Conservation (phyloP, 2,113 vertebrate species). For the Pseudonaja textilis region DNA sequence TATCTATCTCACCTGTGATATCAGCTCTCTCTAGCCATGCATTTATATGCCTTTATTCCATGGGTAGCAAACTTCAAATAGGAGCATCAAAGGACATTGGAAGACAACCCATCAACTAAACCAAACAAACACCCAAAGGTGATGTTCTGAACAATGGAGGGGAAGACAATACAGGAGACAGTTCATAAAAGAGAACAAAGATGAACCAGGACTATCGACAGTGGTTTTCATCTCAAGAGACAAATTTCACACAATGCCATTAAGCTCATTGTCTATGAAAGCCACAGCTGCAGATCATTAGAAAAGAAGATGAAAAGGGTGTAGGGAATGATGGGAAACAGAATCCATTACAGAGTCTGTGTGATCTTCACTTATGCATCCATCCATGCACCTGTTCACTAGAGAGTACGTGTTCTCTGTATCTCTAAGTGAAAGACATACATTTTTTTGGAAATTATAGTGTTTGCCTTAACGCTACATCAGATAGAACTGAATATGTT, state of each 20-base stretch:
- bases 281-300: slow-evolving; percentile 64
- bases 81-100: neutral
- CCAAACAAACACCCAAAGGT: slow-evolving; percentile 33
- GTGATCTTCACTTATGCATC: slow-evolving; percentile 48
- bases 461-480: neutral
- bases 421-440: neutral
- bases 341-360: slow-evolving; percentile 49
- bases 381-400: slow-evolving; percentile 58
- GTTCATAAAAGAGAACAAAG: slow-evolving; percentile 45
- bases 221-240: slow-evolving; percentile 47
- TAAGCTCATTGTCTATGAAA: slow-evolving; percentile 64
- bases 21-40: neutral
- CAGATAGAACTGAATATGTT: neutral
- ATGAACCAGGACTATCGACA: slow-evolving; percentile 27
- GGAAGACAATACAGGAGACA: slow-evolving; percentile 16
- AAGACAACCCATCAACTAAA: slow-evolving; percentile 37
- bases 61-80: slow-evolving; percentile 21
- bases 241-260: slow-evolving; percentile 56
- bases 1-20: neutral
- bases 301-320: slow-evolving; percentile 62
- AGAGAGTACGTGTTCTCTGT: slow-evolving; percentile 22
- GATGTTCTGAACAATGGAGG: slow-evolving; percentile 23
- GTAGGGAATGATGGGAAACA: slow-evolving; percentile 46
- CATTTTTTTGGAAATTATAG: neutral
- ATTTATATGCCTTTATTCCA: neutral